phyloP scores from a whole-genome alignment of 2,113 vertebrate genomes.

The Struthidea cinerea region DNA sequence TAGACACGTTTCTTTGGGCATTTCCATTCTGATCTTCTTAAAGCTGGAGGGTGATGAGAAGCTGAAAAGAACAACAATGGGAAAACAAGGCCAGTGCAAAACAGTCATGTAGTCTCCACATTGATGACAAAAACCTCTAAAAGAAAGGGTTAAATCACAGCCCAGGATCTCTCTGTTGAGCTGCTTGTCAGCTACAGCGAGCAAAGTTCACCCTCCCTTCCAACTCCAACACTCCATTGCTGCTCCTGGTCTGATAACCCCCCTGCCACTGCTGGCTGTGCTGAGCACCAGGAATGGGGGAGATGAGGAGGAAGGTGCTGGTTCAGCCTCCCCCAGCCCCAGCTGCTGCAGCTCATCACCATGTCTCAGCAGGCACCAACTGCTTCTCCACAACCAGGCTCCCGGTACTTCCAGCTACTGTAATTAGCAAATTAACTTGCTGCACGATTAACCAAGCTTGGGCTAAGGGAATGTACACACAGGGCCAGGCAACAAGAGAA shows the following conservation, averaged over 20 bases:
- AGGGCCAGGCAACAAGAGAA: not conserved
- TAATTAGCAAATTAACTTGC: not conserved
- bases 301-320: not conserved
- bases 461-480: not conserved
- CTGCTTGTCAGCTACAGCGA: not conserved
- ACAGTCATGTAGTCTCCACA: accelerated
- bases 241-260: not conserved
- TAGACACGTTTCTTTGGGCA: accelerated
- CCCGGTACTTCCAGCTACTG: not conserved
- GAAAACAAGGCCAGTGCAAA: not conserved
- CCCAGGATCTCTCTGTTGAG: not conserved
- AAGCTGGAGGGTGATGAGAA: not conserved
- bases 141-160: not conserved
- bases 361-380: not conserved
- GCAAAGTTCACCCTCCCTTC: not conserved
- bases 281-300: not conserved
- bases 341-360: not conserved
- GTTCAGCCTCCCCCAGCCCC: not conserved
- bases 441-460: not conserved
- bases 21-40: not conserved
- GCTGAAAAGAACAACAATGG: not conserved
- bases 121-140: not conserved
- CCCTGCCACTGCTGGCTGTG: not conserved
- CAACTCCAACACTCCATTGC: not conserved
- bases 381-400: not conserved